A percentile compares a stretch with the other conserved stretches of the same genome.
phyloP scores from a whole-genome alignment of 2,888 invertebrate genomes.

The Andricus quercusramuli region DNA sequence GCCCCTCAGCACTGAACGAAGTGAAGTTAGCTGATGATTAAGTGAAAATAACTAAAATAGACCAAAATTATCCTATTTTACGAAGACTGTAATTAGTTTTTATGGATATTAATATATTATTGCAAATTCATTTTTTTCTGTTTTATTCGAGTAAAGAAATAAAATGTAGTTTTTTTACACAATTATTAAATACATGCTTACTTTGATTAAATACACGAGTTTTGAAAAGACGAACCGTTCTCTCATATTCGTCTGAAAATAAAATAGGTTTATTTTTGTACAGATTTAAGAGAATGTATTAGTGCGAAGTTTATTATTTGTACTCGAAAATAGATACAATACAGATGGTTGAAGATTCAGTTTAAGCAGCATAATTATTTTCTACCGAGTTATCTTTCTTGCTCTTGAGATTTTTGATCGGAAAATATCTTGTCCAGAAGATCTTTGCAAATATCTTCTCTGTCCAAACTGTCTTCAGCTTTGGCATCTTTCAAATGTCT shows the following conservation, averaged over 20 bases:
- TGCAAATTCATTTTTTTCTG: not conserved
- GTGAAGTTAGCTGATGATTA: too few relatives aligned
- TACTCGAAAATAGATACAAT: not conserved
- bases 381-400: slow-evolving; percentile 68
- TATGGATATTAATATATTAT: not conserved
- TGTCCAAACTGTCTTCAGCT: slow-evolving; percentile 68
- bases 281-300: slow-evolving; percentile 15
- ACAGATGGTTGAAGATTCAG: not conserved
- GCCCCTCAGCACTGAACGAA: too few relatives aligned
- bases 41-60: too few relatives aligned
- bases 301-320: slow-evolving; percentile 9
- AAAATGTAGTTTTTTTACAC: not conserved
- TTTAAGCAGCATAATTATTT: not conserved
- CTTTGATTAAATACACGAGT: slow-evolving; percentile 14
- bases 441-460: slow-evolving; percentile 66
- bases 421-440: slow-evolving; percentile 71
- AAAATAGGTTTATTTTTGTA: not conserved
- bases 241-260: not conserved
- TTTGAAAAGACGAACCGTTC: not conserved
- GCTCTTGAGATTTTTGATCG: slow-evolving; percentile 60
- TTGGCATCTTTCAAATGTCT: slow-evolving; percentile 66
- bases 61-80: too few relatives aligned
- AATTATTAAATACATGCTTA: not conserved
- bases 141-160: not conserved
- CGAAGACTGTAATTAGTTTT: too few relatives aligned